phyloP scores from a whole-genome alignment of 2,888 invertebrate species.

The Pachliopta kotzebuea region DNA sequence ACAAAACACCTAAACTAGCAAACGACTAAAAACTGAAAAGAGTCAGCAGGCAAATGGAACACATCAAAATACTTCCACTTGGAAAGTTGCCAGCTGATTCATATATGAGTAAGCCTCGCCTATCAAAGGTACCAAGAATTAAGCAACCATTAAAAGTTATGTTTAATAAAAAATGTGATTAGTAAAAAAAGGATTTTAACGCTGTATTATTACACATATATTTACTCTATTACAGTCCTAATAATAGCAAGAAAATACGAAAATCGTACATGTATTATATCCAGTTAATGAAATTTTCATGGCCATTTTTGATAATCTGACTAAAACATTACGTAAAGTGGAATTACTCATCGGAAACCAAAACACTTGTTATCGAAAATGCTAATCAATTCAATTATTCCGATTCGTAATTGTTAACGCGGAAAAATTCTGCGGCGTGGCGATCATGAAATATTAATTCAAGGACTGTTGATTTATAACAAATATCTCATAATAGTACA shows the following conservation, averaged over 20 bases:
- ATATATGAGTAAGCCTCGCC: conserved; percentile 24
- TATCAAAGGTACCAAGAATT: conserved; percentile 9
- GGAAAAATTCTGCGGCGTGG: conserved; percentile 18
- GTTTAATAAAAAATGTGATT: not conserved
- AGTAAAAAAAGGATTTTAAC: not conserved
- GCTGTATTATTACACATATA: not conserved
- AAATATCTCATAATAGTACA: not conserved
- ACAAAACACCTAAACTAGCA: not conserved
- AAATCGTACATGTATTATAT: not conserved
- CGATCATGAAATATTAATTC: conserved; percentile 6
- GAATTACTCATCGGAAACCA: conserved; percentile 22
- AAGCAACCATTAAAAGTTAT: conserved; percentile 3
- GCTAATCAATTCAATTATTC: conserved; percentile 26
- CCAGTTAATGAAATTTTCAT: conserved; percentile 24
- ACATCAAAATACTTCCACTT: conserved; percentile 27
- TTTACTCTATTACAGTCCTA: not conserved
- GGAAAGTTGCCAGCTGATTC: conserved; percentile 28
- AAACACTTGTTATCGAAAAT: conserved; percentile 14
- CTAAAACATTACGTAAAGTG: conserved; percentile 16
- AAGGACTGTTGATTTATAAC: not conserved
- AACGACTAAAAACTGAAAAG: conserved; percentile 15
- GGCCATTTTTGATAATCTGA: conserved; percentile 12
- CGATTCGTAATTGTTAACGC: conserved; percentile 16
- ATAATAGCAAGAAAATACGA: too few species aligned
- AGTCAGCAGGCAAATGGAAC: conserved; percentile 19